A percentile compares a stretch with the other conserved stretches of the same genome.
These are phyloP conservation scores for Alethe diademata DNA, from an alignment of 2,113 vertebrate species.

Conservation along the genomic window DNA sequence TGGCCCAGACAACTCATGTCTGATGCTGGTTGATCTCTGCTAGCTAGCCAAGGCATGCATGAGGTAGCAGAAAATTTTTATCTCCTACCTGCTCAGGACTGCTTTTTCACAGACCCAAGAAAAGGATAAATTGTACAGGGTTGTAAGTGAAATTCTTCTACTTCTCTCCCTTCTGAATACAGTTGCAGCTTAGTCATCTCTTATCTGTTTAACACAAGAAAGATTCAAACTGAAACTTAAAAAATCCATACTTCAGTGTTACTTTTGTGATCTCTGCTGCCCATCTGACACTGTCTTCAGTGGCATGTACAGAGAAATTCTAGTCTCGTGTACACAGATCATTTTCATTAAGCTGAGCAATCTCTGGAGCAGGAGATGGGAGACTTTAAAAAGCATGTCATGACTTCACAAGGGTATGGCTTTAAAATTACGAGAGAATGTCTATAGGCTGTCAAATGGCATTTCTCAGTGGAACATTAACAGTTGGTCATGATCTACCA, in stretches of 20 bases:
- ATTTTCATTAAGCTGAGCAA: background rate
- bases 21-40: background rate
- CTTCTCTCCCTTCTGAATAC: background rate
- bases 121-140: background rate
- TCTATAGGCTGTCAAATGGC: background rate
- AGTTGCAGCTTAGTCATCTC: background rate
- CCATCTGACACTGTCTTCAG: background rate
- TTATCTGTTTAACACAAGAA: background rate
- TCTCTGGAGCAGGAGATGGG: background rate
- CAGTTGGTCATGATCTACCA: background rate
- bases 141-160: background rate
- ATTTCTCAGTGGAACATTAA: background rate
- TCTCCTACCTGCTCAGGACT: background rate
- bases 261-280: background rate
- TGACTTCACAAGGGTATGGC: background rate
- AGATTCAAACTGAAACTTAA: background rate
- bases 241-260: background rate
- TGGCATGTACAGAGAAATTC: background rate
- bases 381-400: background rate
- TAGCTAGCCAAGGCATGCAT: background rate
- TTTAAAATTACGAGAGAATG: background rate
- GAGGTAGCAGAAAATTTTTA: background rate
- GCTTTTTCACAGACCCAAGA: background rate
- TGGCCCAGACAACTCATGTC: background rate
- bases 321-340: background rate